phyloP scores from a whole-genome alignment of 1,140 invertebrate genomes.

The Anastrepha obliqua region DNA sequence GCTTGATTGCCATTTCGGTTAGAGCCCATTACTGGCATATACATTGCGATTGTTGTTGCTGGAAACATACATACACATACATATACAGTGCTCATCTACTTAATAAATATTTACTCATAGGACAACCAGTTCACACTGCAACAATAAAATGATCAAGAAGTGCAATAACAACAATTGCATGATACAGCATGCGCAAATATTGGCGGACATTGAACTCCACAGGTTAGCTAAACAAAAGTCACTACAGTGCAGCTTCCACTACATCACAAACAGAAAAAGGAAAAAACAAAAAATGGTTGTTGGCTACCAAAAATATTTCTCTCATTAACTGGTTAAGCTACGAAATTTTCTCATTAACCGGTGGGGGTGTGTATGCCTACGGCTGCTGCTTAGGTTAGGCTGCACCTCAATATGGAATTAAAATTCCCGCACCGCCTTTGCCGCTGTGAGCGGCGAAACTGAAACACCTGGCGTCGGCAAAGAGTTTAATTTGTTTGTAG shows the following conservation, averaged over 20 bases:
- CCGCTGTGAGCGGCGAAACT: neutral
- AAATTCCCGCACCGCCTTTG: conserved; percentile 4
- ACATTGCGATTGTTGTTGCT: neutral
- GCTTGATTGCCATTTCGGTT: neutral
- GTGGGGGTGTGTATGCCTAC: conserved; percentile 19
- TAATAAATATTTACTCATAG: neutral
- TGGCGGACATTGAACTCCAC: conserved; percentile 24
- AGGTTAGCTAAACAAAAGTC: neutral
- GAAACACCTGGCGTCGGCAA: neutral
- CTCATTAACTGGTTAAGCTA: conserved; percentile 28
- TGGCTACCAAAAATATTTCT: neutral
- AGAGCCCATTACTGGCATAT: neutral
- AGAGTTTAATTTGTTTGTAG: conserved; percentile 19
- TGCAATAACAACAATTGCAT: neutral
- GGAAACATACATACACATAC: neutral
- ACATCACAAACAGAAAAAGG: neutral
- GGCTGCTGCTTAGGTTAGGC: neutral
- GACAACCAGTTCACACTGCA: neutral
- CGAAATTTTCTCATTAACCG: conserved; percentile 39
- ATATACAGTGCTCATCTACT: neutral
- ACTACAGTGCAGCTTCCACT: neutral
- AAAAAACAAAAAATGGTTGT: conserved; percentile 5
- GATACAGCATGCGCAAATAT: neutral
- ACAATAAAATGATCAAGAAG: neutral
- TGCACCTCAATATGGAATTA: conserved; percentile 16